Base-by-base conservation (phyloP, 2,797 vertebrate species). In the Hippopotamyrus pictus region DNA sequence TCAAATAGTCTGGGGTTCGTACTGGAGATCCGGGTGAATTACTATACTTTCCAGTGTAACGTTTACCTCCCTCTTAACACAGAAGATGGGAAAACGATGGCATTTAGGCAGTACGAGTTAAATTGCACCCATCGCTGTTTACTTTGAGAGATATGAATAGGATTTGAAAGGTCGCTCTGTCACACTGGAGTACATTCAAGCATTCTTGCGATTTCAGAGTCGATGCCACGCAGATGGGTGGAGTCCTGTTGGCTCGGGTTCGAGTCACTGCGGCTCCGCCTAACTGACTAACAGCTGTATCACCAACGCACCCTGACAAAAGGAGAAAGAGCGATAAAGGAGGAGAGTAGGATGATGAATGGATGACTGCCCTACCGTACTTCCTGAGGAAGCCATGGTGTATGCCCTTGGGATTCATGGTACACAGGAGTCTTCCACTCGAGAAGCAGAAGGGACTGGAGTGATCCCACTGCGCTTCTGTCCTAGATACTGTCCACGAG, bases 321-420 rank as follows among this genome's bases (percentile, higher is more conserved):
- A 86, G 25, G 51, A 41, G 29, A 54, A 86, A 54, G 3, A 86
- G 14, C 1, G 3, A 37, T 12, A n/a, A 86, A 53, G 9, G 17
- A n/a, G 14, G 54, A 37, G 19, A 3, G 41, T 5, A 44, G 14
- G 29, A 22, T 22, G 9, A 90, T 48, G 8, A 33, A 2, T 0
- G 29, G 65, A 86, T 25, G 76, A 33, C 79, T 33, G 50, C 73
- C 95, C 91, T 94, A 97, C 96, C 97, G 5, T 97, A 97, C 93
- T 97, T 97, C 90, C 91, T 95, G 88, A 97, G 95, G 93, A 96
- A 97, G 76, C 97, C 97, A 89, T 91, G 93, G 37, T 96, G 96
- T 88, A 97, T 88, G 51, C 95, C 96, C 1, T 93, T 92, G 19
- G 93, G 82, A 91, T 92, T 96, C 96, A 97, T 96, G 91, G 85